A percentile compares a stretch with the other conserved stretches of the same genome.
Evolutionary conservation across 2,113 vertebrate species (phyloP).

Genomic region (Hassar affinis): DNA sequence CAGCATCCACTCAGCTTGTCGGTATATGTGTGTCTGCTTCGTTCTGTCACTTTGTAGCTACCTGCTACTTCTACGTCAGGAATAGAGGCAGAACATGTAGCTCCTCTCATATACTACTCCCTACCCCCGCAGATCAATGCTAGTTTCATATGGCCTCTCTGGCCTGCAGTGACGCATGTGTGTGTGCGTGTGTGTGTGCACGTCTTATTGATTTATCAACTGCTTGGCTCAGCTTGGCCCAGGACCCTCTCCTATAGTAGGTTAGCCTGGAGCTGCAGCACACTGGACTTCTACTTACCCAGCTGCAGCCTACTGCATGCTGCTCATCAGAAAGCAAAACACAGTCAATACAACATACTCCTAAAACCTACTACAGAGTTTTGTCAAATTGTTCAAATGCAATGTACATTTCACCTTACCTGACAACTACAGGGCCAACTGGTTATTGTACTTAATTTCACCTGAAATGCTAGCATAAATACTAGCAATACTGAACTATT

Average conservation of each 20-base stretch:
- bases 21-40: conserved; percentile 26
- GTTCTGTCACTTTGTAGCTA: conserved; percentile 26
- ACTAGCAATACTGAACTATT: too few relatives aligned
- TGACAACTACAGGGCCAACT: too few relatives aligned
- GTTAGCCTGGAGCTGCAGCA: conserved; percentile 54
- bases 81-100: conserved; percentile 54
- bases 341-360: conserved; percentile 25
- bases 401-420: conserved; percentile 4
- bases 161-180: conserved; percentile 70
- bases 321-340: conserved; percentile 33
- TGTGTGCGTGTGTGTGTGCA: conserved; percentile 49
- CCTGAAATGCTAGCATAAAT: neutral
- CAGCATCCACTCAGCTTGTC: conserved; percentile 55
- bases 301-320: conserved; percentile 28
- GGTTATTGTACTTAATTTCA: neutral
- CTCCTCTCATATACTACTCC: conserved; percentile 54
- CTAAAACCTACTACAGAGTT: conserved; percentile 10
- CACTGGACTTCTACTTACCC: conserved; percentile 44
- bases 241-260: conserved; percentile 68
- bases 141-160: conserved; percentile 79
- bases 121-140: conserved; percentile 80
- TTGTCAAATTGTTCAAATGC: neutral
- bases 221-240: conserved; percentile 65
- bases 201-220: conserved; percentile 82
- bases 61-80: conserved; percentile 31